Base-by-base conservation (phyloP, 2,888 invertebrate species). In the Caenorhabditis afra region DNA sequence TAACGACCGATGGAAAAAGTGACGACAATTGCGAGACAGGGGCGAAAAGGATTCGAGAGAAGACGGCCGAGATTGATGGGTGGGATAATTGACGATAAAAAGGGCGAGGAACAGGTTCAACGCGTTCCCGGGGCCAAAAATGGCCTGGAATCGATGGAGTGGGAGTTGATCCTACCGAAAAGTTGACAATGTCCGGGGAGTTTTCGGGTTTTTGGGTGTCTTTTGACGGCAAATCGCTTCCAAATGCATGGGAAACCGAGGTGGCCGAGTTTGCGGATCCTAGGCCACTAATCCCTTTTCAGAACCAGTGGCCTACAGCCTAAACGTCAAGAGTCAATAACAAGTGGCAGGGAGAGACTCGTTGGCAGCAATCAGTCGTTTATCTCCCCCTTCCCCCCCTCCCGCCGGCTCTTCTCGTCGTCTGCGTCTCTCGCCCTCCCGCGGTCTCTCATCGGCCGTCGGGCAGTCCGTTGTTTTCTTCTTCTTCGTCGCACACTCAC, bases 21-120 rank as follows among this genome's bases (percentile, higher is more conserved):
- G 71, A 71, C 71, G 71, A 71, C 70, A 70, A 70, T 62, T 70
- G 70, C 12, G 37, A 57, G 23, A 71, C 29, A 57, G 50, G n/a
- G n/a, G 16, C 22, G 44, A 52, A 55, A 58, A 64, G 47, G 23
- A 39, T 10, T 45, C 50, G 55, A 64, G 47, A 39, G 64, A 29
- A 64, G 55, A 71, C 14, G 49, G 55, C 53, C 20, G 23, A 49
- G 68, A 58, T 23, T 50, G 57, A 50, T 58, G 67, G 23, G 20
- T 37, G 45, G 10, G 61, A 53, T 61, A 61, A 61, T 68, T 58
- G 50, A 20, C 10, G 10, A 39, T 18, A 68, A 67, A 45, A 47
- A 45, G 37, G 55, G 35, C 35, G 23, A 11, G 8, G 37, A 16
- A 55, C 2, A 55, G 16, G 37, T 55, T 37, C 37, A 35, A 55